phyloP scores from a whole-genome alignment of 2,888 invertebrate genomes.

The Eristalis arbustorum region DNA sequence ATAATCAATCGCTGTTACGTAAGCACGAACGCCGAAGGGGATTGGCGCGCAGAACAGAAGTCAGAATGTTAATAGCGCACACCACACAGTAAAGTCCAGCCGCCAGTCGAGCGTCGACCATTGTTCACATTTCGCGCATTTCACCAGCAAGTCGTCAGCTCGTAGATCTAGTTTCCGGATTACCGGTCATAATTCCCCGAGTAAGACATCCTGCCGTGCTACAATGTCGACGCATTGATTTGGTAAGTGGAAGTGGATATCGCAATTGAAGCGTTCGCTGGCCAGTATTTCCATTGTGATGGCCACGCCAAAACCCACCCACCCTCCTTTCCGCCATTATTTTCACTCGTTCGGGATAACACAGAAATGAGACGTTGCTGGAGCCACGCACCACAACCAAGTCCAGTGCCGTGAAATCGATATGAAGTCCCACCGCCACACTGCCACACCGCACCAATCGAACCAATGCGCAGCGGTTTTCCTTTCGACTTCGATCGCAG shows the following conservation, averaged over 20 bases:
- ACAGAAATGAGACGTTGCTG: conserved; percentile 4
- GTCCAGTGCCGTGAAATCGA: conserved; percentile 25
- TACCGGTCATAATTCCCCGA: not conserved
- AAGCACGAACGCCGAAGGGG: no score
- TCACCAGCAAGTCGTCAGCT: not conserved
- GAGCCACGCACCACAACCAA: conserved; percentile 10
- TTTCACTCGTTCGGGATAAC: conserved; percentile 4
- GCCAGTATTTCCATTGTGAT: not conserved
- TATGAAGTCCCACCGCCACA: conserved; percentile 33
- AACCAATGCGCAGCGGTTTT: conserved; percentile 23
- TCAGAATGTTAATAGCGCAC: no score
- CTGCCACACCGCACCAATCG: not conserved
- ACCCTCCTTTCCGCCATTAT: not conserved
- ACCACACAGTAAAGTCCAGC: not conserved
- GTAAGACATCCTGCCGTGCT: not conserved
- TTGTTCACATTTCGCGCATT: not conserved
- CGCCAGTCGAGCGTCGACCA: not conserved
- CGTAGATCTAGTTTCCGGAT: not conserved
- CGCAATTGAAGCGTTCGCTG: not conserved
- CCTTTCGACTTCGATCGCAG: conserved; percentile 8
- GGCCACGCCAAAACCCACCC: not conserved
- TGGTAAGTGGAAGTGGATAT: not conserved
- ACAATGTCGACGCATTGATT: not conserved
- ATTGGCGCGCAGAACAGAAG: no score
- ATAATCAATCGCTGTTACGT: no score